Evolutionary conservation across 1,140 invertebrate genomes (phyloP).

Genomic region (Halictus rubicundus): DNA sequence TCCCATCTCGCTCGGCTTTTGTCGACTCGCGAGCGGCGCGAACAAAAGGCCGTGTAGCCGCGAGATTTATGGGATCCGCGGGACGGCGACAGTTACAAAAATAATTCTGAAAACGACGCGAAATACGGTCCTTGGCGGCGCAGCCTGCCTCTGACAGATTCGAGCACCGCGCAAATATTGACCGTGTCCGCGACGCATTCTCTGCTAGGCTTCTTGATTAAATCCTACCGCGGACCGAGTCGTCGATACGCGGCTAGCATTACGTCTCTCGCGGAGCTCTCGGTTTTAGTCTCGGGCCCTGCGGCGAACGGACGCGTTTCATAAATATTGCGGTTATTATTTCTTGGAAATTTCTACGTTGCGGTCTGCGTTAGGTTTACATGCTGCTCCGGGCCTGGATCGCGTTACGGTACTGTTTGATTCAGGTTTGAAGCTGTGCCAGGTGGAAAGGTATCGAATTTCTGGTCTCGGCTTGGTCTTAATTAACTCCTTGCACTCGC

Average conservation of each 20-base stretch:
- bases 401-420: too few relatives aligned
- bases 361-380: too few relatives aligned
- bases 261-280: too few relatives aligned
- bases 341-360: too few relatives aligned
- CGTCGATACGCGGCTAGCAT: not conserved
- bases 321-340: too few relatives aligned
- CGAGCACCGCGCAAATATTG: constrained; percentile 17
- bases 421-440: too few relatives aligned
- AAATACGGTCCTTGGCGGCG: constrained; percentile 16
- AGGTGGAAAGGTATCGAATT: too few relatives aligned
- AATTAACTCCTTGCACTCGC: too few relatives aligned
- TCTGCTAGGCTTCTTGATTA: not conserved
- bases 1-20: constrained; percentile 11
- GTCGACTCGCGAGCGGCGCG: constrained; percentile 7
- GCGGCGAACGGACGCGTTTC: too few relatives aligned
- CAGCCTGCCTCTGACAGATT: constrained; percentile 30
- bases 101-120: constrained; percentile 22
- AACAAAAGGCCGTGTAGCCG: not conserved
- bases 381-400: too few relatives aligned
- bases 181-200: not conserved
- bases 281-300: too few relatives aligned
- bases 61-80: constrained; percentile 36
- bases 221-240: not conserved
- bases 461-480: too few relatives aligned
- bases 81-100: constrained; percentile 33